Evolutionary conservation across 2,113 vertebrate species (phyloP), one percentile per base, ranked within the genome.

Genomic region (Chrysemys picta): DNA sequence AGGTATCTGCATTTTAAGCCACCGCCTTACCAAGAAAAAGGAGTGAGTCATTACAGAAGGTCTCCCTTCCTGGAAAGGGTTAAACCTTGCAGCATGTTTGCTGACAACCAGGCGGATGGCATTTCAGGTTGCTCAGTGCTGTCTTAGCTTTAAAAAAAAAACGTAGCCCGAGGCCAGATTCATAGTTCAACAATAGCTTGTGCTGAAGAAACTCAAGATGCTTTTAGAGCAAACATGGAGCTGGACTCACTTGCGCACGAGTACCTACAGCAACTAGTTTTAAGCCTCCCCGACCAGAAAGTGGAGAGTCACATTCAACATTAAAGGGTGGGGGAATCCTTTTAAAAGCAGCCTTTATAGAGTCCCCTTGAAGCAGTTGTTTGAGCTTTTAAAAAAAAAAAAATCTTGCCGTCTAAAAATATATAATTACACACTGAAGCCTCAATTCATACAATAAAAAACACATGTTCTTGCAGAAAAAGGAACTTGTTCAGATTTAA

Each of bases 141-240:
- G 91, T 91, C 88, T 17, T 50, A 35, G 91, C 89, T 94, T 69
- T 72, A 22, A 56, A 62, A 53, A 50, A 50, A 31, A 56, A 11
- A 85, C 87, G 9, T 21, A 92, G 96, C 95, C 96, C 62, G 89
- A 76, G 93, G 97, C 59, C 91, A 93, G 89, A 81, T 89, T 45
- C 69, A 59, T 75, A 94, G 85, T 97, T 97, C 95, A 97, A 96
- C 96, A 97, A 97, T 93, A 97, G 97, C 95, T 88, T 10, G 91
- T 69, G 93, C 93, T 9, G 24, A 59, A 56, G 91, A 82, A 93
- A 87, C 96, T 88, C 90, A 75, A 94, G 96, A 95, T 92, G 96
- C 96, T 94, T 93, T 89, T 14, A 3, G 78, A 97, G 91, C 10
- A n/a, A 87, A n/a, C 84, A 47, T 75, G 87, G 89, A 95, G 87